Evolutionary conservation across 2,797 vertebrate species (phyloP).

Genomic region (Florisuga fusca): DNA sequence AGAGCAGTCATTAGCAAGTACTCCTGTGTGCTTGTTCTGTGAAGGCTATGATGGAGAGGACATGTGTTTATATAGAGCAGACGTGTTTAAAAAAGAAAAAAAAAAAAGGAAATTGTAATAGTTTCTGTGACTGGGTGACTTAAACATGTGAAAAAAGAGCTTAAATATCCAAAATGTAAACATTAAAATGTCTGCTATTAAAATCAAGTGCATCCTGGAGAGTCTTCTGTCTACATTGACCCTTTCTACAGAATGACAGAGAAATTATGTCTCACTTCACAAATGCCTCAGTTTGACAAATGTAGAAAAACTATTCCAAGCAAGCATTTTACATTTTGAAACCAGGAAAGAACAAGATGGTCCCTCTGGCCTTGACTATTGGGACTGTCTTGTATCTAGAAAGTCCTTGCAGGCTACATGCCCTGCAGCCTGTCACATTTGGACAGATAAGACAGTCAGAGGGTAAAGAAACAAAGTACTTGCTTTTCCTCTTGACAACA

Average conservation of each 20-base stretch:
- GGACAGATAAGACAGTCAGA: not conserved
- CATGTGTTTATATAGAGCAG: not conserved
- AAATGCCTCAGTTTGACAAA: not conserved
- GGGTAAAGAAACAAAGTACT: not conserved
- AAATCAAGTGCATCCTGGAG: not conserved
- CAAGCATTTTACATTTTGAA: not conserved
- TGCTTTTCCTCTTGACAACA: not conserved
- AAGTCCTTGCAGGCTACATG: not conserved
- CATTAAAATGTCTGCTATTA: not conserved
- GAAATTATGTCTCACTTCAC: not conserved
- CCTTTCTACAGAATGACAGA: not conserved
- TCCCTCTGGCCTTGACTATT: not conserved
- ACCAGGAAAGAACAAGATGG: not conserved
- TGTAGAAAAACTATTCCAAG: not conserved
- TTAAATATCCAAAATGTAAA: not conserved
- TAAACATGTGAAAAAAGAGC: not conserved
- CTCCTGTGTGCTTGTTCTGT: not conserved
- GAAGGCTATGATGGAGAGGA: rapidly evolving
- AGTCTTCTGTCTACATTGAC: not conserved
- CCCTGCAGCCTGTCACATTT: not conserved
- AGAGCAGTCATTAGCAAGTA: not conserved
- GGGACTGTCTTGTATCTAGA: not conserved
- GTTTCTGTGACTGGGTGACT: not conserved
- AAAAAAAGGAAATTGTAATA: not conserved
- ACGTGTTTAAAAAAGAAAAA: not conserved